Conservation (phyloP, 2,797 vertebrate genomes). For the Myiotriccus ornatus region DNA sequence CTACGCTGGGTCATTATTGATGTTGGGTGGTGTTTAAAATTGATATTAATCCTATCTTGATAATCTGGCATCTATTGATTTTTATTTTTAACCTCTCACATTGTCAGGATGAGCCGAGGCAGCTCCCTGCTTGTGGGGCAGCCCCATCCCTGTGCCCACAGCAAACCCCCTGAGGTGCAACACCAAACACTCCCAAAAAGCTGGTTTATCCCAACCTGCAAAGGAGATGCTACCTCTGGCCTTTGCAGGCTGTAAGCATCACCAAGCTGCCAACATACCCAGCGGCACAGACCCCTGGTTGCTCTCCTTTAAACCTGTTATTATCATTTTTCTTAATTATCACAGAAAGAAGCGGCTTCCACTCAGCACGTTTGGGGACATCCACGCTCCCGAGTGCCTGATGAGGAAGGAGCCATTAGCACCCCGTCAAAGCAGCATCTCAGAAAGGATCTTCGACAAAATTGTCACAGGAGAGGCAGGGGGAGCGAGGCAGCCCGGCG, state of each 20-base stretch:
- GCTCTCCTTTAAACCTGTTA: neutral
- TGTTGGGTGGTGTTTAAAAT: constrained; percentile 31
- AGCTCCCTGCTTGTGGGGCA: neutral
- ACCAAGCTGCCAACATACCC: fast-evolving
- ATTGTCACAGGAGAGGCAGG: constrained; percentile 68
- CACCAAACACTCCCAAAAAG: neutral
- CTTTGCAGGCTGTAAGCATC: neutral
- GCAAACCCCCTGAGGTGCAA: fast-evolving
- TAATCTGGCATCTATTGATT: constrained; percentile 69
- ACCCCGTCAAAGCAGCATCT: constrained; percentile 69
- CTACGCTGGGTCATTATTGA: neutral
- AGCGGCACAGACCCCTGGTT: neutral
- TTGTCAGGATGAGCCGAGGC: neutral
- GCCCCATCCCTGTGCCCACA: neutral
- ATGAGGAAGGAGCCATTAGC: constrained; percentile 63
- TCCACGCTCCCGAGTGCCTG: neutral
- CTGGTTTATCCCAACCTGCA: fast-evolving
- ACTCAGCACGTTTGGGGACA: neutral
- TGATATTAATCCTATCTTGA: constrained; percentile 69
- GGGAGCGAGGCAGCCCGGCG: constrained; percentile 56
- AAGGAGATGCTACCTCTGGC: neutral
- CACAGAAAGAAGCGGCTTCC: neutral
- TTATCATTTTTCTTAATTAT: constrained; percentile 26
- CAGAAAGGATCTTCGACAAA: constrained; percentile 72
- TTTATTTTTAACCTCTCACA: constrained; percentile 68